Base-by-base conservation (phyloP, 2,113 vertebrate species). In the Eudorcas thomsonii region DNA sequence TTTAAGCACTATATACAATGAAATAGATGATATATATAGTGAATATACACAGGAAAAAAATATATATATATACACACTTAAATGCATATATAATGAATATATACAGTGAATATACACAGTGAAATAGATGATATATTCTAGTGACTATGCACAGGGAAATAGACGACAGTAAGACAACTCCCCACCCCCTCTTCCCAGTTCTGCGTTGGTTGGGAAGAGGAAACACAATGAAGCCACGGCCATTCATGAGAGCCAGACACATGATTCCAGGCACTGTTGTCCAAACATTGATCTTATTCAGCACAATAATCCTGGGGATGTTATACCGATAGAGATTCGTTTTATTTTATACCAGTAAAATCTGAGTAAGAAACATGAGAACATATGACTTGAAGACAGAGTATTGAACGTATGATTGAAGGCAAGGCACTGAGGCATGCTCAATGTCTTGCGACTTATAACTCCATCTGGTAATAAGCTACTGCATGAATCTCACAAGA, bases 101-200 rank as follows among this genome's bases (percentile, higher is more conserved):
- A 54, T 8, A 50, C 7, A 52, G 33, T 52, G 57, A 45, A 64
- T 17, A 82, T n/a, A 54, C 80, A 83, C 50, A 83, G 81, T 36
- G 50, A 54, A 83, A 54, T 8, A 54, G 80, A 82, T 52, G 78
- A 23, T 50, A 80, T 1, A 50, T 19, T 39, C 6, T 26, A 43
- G n/a, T 45, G 60, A 45, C 80, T 10, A 48, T 17, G 48, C 16
- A 43, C 6, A 43, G 28, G 30, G 62, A 39, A 74, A 87, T 3
- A 43, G 1, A 36, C 0, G 45, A 16, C n/a, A 78, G 14, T 7
- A 39, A 74, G 55, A 9, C 2, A 9, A 15, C 15, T 8, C 0
- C 28, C 36, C 4, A 2, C 15, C 30, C 30, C 2, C 1, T 50
- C 30, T 77, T 88, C 48, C 36, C 48, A 81, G 13, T 57, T 54